Evolutionary conservation across 2,888 invertebrate genomes (phyloP).

Genomic region (Macrophya annulata): DNA sequence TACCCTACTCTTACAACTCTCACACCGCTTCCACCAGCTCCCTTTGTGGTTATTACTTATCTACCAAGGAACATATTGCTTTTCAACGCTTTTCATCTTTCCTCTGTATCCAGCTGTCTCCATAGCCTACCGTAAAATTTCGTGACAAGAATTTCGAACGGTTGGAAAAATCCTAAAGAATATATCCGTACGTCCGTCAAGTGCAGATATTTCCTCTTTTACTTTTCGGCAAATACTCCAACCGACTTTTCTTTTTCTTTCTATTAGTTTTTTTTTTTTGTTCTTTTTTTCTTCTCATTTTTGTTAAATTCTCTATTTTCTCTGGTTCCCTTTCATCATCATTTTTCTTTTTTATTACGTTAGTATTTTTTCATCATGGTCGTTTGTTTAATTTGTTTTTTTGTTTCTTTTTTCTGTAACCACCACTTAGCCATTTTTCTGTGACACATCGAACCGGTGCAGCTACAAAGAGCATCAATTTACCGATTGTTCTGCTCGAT

Average conservation of each 20-base stretch:
- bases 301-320: neutral
- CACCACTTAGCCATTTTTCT: neutral
- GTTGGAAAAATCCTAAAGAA: neutral
- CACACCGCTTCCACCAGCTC: neutral
- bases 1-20: neutral
- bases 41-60: constrained; percentile 43
- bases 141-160: constrained; percentile 5
- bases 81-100: constrained; percentile 44
- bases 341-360: neutral
- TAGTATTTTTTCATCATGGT: neutral
- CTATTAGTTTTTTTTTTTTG: neutral
- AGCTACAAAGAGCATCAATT: constrained; percentile 39
- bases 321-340: neutral
- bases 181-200: constrained; percentile 7
- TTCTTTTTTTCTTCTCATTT: neutral
- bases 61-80: constrained; percentile 47
- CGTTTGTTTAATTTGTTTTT: no score
- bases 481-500: constrained; percentile 20
- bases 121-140: neutral
- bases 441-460: neutral
- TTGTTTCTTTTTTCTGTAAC: no score
- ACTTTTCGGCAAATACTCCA: neutral
- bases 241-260: neutral
- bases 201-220: constrained; percentile 1
- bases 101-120: constrained; percentile 24